A percentile compares a stretch with the other conserved stretches of the same genome.
Evolutionary conservation across 2,888 invertebrate genomes (phyloP).

Genomic region (Drosophila greeni): DNA sequence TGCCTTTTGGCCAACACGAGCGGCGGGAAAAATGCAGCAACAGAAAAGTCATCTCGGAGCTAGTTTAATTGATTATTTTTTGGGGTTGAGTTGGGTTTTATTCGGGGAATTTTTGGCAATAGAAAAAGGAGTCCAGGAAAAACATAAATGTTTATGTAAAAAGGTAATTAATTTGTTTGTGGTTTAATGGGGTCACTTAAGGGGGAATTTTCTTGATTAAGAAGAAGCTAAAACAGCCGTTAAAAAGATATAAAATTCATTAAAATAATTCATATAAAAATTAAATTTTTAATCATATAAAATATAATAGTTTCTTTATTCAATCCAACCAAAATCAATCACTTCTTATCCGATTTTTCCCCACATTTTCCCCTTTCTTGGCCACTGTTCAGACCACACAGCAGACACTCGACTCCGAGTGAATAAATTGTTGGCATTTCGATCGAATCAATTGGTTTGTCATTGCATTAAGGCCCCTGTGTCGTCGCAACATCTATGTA

Average conservation of each 20-base stretch:
- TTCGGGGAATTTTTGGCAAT: conserved; percentile 14
- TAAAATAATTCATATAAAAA: no score
- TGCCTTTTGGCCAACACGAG: conserved; percentile 39
- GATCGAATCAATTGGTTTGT: conserved; percentile 37
- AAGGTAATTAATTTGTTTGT: conserved; percentile 1
- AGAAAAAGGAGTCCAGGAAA: not conserved
- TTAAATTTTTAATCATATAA: no score
- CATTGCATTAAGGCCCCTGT: conserved; percentile 33
- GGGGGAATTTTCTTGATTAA: no score
- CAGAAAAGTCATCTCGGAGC: conserved; percentile 17
- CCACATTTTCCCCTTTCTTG: not conserved
- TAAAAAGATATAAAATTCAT: no score
- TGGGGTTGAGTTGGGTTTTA: not conserved
- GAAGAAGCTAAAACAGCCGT: no score
- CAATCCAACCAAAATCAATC: no score
- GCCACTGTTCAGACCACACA: conserved; percentile 33
- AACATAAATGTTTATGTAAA: not conserved
- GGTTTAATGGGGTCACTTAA: not conserved
- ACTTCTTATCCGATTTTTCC: no score
- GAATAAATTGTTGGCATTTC: conserved; percentile 37
- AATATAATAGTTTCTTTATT: no score
- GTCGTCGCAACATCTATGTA: conserved; percentile 29
- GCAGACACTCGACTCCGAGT: not conserved
- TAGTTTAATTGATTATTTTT: conserved; percentile 10
- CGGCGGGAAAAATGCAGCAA: conserved; percentile 3